Conservation (phyloP, 37 sponge, comb jelly and placozoan genomes). For the Halisarca cf. caerulea region DNA sequence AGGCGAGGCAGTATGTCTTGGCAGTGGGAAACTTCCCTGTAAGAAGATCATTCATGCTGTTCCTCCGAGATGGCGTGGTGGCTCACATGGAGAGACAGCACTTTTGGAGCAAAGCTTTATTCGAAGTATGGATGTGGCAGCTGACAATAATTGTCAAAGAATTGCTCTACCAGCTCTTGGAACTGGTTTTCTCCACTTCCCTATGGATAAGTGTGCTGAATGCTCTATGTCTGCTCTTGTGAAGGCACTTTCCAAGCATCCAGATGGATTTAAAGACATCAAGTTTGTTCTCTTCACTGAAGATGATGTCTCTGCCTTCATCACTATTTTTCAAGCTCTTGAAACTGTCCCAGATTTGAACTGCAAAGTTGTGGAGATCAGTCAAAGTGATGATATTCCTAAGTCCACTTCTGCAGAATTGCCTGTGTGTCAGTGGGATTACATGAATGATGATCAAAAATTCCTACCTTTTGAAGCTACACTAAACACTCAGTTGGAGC, state of each 20-base stretch:
- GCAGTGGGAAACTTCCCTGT: conserved; percentile 67
- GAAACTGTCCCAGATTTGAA: neutral
- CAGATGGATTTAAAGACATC: neutral
- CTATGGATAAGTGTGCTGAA: conserved; percentile 55
- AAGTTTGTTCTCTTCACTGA: neutral
- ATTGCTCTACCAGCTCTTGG: conserved; percentile 77
- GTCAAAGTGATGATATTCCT: neutral
- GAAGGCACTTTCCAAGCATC: conserved; percentile 29
- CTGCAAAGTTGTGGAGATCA: neutral
- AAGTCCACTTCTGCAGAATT: neutral
- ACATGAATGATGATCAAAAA: conserved; percentile 48
- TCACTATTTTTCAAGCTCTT: neutral
- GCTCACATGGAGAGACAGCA: conserved; percentile 23
- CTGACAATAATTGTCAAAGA: conserved; percentile 23
- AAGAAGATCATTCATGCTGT: conserved; percentile 82
- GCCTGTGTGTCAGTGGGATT: conserved; percentile 37
- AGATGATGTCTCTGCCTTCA: neutral
- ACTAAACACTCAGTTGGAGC: neutral
- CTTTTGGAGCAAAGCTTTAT: conserved; percentile 37
- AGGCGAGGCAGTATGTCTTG: conserved; percentile 63
- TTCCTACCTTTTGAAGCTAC: conserved; percentile 38
- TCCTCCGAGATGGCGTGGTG: conserved; percentile 71
- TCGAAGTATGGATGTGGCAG: conserved; percentile 28
- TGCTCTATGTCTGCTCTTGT: conserved; percentile 46
- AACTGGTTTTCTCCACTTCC: conserved; percentile 71